These are phyloP conservation scores for Catocala fraxini DNA, from an alignment of 2,888 invertebrate genomes.

Conservation along the genomic window DNA sequence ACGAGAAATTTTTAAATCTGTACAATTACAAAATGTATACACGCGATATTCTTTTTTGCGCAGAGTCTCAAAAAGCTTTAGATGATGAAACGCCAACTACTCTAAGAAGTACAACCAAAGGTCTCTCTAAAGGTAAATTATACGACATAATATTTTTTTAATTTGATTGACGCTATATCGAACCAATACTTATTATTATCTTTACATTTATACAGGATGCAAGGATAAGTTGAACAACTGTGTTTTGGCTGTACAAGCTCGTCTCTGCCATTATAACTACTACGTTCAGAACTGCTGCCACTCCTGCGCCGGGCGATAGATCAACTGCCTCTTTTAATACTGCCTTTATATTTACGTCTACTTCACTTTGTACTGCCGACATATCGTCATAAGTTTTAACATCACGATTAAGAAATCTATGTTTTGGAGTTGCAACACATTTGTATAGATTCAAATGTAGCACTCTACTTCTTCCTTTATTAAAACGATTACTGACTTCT, in stretches of 20 bases:
- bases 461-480: conserved; percentile 29
- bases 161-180: too few relatives aligned
- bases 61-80: conserved; percentile 70
- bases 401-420: not conserved
- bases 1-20: too few relatives aligned
- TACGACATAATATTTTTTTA: not conserved
- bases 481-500: not conserved
- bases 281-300: conserved; percentile 94
- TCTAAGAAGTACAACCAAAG: conserved; percentile 44
- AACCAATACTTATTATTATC: too few relatives aligned
- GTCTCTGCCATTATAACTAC: conserved; percentile 95
- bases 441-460: conserved; percentile 14
- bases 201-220: conserved; percentile 78
- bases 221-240: conserved; percentile 93
- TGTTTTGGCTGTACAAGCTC: conserved; percentile 93
- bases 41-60: conserved; percentile 24
- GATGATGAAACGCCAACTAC: conserved; percentile 47
- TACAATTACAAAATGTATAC: too few relatives aligned
- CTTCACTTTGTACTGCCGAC: conserved; percentile 5
- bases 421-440: not conserved
- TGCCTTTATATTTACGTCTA: not conserved
- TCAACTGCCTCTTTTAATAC: conserved; percentile 24
- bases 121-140: conserved; percentile 58
- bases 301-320: conserved; percentile 85
- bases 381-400: not conserved